Conservation (phyloP, 2,888 invertebrate species). For the Auanema sp. region DNA sequence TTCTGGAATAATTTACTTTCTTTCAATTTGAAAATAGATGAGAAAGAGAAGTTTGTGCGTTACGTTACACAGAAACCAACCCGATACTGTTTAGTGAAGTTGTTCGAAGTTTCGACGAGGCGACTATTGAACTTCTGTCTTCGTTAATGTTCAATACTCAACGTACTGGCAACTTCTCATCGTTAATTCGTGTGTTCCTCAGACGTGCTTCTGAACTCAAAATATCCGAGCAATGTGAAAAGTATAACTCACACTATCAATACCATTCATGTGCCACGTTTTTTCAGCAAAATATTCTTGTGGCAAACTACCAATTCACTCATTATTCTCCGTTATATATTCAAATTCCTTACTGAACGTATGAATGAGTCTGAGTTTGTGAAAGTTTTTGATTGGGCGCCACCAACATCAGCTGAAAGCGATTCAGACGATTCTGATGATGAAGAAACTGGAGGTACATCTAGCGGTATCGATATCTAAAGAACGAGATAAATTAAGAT, state of each 20-base stretch:
- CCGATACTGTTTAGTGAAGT: slow-evolving; percentile 32
- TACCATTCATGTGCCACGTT: too few species aligned
- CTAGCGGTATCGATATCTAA: neutral
- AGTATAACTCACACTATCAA: slow-evolving; percentile 71
- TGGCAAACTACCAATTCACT: slow-evolving; percentile 94
- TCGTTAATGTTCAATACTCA: slow-evolving; percentile 80
- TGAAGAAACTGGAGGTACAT: neutral
- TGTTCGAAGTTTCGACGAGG: slow-evolving; percentile 74
- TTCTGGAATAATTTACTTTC: slow-evolving; percentile 92
- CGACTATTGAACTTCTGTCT: slow-evolving; percentile 76
- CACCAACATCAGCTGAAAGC: slow-evolving; percentile 3
- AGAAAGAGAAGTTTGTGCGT: slow-evolving; percentile 48
- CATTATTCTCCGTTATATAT: slow-evolving; percentile 79
- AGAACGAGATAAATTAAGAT: neutral
- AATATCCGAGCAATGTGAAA: slow-evolving; percentile 83
- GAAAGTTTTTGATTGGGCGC: slow-evolving; percentile 29
- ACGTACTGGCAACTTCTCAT: slow-evolving; percentile 84
- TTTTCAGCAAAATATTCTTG: slow-evolving; percentile 75
- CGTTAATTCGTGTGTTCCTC: slow-evolving; percentile 83
- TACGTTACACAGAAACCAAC: neutral
- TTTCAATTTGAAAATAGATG: slow-evolving; percentile 71
- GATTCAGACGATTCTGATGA: slow-evolving; percentile 20
- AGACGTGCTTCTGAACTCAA: slow-evolving; percentile 80
- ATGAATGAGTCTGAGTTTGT: slow-evolving; percentile 85
- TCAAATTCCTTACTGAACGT: slow-evolving; percentile 86